Evolutionary conservation across 2,113 vertebrate species (phyloP), one percentile per base, ranked within the genome.

Genomic region (Mystacornis crossleyi): DNA sequence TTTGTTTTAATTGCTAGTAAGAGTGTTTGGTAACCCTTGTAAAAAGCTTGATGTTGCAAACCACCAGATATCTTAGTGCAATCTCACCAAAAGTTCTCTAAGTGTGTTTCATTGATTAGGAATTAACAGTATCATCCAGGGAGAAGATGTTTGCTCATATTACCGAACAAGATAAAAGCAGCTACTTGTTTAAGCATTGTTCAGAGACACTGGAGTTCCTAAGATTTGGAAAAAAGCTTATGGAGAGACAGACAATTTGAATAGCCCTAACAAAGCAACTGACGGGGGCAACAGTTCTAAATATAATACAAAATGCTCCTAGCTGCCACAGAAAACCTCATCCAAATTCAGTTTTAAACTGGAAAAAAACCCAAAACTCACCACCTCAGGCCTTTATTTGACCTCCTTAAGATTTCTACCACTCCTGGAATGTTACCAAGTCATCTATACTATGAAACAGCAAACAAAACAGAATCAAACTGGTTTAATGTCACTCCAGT

Each of bases 31-130:
- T 62, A 90, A 80, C 47, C 70, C 53, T 45, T 10, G 34, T 10
- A 51, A 80, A 89, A 91, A 77, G 26, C 60, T 36, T 42, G 38
- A 65, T 33, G 36, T 40, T 82, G 71, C 42, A 79, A 92, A 54
- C 84, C 50, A 91, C 21, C 62, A 91, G 65, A 6, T 90, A 91
- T 71, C 86, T 88, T 29, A 88, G 34, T 14, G 47, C 36, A 45
- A 19, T 54, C 85, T 54, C 87, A 88, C 81, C 36, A 58, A 88
- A 93, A 96, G 58, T 24, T 89, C 25, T 3, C 50, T 88, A 69
- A 91, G 62, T 51, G 65, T 13, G 64, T 77, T 83, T 74, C 85
- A 96, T 89, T 73, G 95, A 97, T 92, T 86, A 93, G 92, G 67
- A 96, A 95, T 82, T 2, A 14, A 60, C 64, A 80, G 50, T 47